These are phyloP conservation scores for Strix occidentalis DNA, from an alignment of 2,797 vertebrate genomes.

Conservation along the genomic window DNA sequence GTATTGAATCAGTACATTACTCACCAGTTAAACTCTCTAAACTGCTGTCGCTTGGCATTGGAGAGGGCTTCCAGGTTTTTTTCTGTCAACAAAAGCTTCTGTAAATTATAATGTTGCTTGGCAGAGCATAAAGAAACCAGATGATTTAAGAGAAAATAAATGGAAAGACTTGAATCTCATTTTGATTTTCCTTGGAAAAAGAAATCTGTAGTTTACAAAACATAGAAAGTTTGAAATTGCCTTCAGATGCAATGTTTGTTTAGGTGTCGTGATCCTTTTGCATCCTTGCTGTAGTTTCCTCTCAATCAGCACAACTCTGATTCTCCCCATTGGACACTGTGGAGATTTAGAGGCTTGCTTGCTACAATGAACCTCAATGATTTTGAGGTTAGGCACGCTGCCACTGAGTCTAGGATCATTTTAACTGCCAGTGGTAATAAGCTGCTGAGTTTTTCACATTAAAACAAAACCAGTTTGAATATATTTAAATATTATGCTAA, in stretches of 20 bases:
- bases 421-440: not conserved
- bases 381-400: not conserved
- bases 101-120: not conserved
- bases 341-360: not conserved
- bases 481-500: not conserved
- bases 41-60: too few species aligned
- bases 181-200: not conserved
- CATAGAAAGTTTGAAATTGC: not conserved
- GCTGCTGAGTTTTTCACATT: constrained; percentile 8
- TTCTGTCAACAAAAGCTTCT: not conserved
- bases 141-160: not conserved
- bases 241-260: not conserved
- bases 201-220: not conserved
- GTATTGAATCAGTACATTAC: not conserved
- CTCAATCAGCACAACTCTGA: not conserved
- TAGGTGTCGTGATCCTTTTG: not conserved
- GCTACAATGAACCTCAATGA: not conserved
- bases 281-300: not conserved
- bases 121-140: not conserved
- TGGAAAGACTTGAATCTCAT: not conserved
- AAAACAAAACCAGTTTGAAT: not conserved
- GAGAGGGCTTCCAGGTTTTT: too few species aligned
- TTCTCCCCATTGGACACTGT: not conserved
- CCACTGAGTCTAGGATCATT: not conserved
- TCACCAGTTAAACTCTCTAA: too few species aligned